Evolutionary conservation across 2,888 invertebrate genomes (phyloP), one percentile per base, ranked within the genome.

Genomic region (Deilephila porcellus): DNA sequence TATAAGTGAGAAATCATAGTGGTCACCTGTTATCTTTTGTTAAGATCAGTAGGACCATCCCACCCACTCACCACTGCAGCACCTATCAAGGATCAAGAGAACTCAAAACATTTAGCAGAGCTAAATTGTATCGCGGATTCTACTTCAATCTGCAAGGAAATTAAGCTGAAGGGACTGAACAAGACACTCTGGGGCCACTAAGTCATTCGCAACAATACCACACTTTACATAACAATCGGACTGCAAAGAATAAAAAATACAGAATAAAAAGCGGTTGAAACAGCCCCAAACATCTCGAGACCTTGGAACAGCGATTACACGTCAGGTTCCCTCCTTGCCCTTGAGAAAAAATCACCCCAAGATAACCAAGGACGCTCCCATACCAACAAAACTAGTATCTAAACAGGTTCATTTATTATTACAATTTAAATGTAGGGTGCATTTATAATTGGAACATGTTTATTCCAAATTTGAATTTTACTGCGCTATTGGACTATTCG

Each of bases 281-380:
- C 64, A 37, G 37, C 67, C 67, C 67, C 37, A 8, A 64, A 37
- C 20, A 45, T 60, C 59, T 6, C 52, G 34, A 37, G 53, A 64
- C 63, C 64, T 73, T 64, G 64, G 67, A 19, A 11, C 64, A 37
- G 19, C 7, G 37, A 60, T n/a, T 19, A 60, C 19, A 64, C 32
- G 64, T 64, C 72, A 72, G 72, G 64, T 73, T 52, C 53, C 62
- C 71, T 67, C 67, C 67, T 73, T 76, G 75, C 77, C 82, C 80
- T 78, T 77, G 70, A n/a, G n/a, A 3, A 45, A 6, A 8, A 34
- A 17, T 52, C 34, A 64, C 72, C 56, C 52, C 62, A 59, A 60
- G 32, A 29, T 14, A n/a, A 56, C 56, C 75, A 82, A 82, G 81
- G 81, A 74, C 71, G 77, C 74, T 82, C 81, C 78, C 81, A 82